These are phyloP conservation scores for Nestor notabilis DNA, from an alignment of 2,113 vertebrate genomes.

Conservation along the genomic window DNA sequence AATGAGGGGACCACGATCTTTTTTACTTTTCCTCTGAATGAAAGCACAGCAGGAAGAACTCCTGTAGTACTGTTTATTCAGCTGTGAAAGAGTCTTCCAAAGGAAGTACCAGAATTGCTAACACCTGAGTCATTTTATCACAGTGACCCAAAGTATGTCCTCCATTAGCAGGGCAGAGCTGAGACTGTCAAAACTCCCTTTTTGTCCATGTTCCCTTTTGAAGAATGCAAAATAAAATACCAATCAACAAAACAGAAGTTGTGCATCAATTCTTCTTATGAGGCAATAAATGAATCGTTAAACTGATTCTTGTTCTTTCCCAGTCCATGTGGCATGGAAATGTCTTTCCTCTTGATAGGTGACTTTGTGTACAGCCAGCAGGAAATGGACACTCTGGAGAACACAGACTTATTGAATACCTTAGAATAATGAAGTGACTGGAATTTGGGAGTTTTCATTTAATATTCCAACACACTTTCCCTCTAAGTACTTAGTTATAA, in stretches of 20 bases:
- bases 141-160: not conserved
- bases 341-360: not conserved
- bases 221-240: not conserved
- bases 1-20: not conserved
- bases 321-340: not conserved
- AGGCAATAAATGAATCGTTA: not conserved
- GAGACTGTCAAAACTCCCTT: not conserved
- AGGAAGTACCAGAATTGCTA: conserved; percentile 24
- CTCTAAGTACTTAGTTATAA: not conserved
- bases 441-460: not conserved
- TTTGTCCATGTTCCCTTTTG: not conserved
- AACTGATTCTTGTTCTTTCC: not conserved
- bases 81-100: conserved; percentile 20
- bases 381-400: not conserved
- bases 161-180: not conserved
- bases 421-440: not conserved
- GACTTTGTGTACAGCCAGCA: not conserved
- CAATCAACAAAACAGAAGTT: not conserved
- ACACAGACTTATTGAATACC: not conserved
- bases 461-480: not conserved
- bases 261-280: not conserved
- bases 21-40: not conserved
- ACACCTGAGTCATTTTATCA: conserved; percentile 37
- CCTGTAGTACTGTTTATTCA: conserved; percentile 35
- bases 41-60: conserved; percentile 1